phyloP scores from a whole-genome alignment of 2,888 invertebrate genomes.

The Dascillus cervinus region DNA sequence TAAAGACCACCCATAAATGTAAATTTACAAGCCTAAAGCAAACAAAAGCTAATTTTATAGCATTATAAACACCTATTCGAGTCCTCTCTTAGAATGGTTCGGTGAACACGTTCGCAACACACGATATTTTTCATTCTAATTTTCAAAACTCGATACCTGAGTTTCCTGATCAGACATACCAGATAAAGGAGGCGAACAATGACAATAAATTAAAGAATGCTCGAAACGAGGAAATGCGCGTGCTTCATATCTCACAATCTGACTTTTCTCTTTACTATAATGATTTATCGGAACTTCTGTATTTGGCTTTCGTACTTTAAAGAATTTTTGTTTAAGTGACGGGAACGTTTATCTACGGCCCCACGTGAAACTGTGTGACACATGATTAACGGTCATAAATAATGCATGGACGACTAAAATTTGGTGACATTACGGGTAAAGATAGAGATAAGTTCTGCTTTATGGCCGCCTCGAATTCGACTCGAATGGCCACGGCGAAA shows the following conservation, averaged over 20 bases:
- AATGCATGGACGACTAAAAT: too few species aligned
- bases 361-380: constrained; percentile 20
- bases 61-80: constrained; percentile 18
- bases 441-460: too few species aligned
- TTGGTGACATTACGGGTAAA: too few species aligned
- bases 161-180: constrained; percentile 11
- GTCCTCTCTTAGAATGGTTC: neutral
- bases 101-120: neutral
- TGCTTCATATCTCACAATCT: constrained; percentile 25
- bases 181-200: constrained; percentile 13
- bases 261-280: constrained; percentile 23
- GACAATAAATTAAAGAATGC: constrained; percentile 18
- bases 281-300: constrained; percentile 20
- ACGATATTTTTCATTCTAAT: neutral
- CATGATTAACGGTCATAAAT: constrained; percentile 21
- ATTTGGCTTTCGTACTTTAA: constrained; percentile 7
- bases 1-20: neutral
- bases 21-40: neutral
- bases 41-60: constrained; percentile 8
- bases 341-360: constrained; percentile 10
- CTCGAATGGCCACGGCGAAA: too few species aligned
- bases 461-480: too few species aligned
- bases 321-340: constrained; percentile 7
- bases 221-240: constrained; percentile 27
- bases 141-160: constrained; percentile 9